A percentile compares a stretch with the other conserved stretches of the same genome.
Conservation (phyloP, 2,113 vertebrate species). For the Crotalus tigris region DNA sequence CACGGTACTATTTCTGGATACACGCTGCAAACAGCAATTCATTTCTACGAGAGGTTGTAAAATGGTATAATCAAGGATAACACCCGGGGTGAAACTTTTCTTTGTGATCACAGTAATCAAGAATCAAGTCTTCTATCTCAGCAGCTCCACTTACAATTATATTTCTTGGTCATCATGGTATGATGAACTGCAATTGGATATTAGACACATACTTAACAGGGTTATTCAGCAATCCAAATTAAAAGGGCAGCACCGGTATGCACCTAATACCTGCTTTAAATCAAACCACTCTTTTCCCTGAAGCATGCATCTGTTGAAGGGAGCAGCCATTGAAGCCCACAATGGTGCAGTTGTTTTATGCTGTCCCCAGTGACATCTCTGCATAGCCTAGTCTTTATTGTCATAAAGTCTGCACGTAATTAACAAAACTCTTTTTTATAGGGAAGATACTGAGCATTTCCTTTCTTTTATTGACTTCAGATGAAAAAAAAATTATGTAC, state of each 20-base stretch:
- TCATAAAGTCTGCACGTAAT: neutral
- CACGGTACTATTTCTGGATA: neutral
- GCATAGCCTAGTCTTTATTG: neutral
- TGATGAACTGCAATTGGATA: neutral
- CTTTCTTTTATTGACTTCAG: neutral
- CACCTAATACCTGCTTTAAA: neutral
- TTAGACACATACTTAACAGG: neutral
- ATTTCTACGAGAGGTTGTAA: neutral
- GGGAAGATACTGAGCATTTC: neutral
- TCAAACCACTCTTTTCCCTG: neutral
- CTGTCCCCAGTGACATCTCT: neutral
- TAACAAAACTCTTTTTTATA: neutral
- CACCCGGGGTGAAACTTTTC: neutral
- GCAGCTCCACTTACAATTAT: neutral
- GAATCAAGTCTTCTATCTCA: neutral
- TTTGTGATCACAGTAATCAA: neutral
- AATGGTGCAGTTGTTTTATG: neutral
- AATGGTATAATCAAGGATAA: neutral
- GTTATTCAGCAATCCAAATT: neutral
- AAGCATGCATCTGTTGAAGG: neutral
- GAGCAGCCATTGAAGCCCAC: neutral
- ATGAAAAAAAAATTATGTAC: neutral
- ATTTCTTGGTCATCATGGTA: neutral
- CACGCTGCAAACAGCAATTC: neutral
- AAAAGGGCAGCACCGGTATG: neutral